phyloP scores from a whole-genome alignment of 2,888 invertebrate species.

The Hylaea fasciaria region DNA sequence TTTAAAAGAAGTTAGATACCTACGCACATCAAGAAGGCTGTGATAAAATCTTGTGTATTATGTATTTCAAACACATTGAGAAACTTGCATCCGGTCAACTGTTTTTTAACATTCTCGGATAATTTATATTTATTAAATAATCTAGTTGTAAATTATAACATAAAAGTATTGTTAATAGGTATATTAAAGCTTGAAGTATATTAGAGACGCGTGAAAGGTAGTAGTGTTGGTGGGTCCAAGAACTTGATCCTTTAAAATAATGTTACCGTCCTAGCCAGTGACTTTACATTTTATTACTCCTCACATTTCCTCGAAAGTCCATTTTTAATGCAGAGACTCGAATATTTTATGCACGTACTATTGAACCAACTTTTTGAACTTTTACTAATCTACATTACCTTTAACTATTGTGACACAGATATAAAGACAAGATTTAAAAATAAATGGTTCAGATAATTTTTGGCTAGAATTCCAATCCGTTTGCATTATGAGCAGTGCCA shows the following conservation, averaged over 20 bases:
- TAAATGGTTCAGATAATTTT: slow-evolving; percentile 1
- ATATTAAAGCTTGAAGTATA: slow-evolving; percentile 64
- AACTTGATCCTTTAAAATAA: slow-evolving; percentile 38
- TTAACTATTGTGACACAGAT: not conserved
- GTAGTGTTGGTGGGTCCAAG: slow-evolving; percentile 61
- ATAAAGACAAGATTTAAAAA: not conserved
- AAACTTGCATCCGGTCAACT: slow-evolving; percentile 68
- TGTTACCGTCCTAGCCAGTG: slow-evolving; percentile 77
- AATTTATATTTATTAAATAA: slow-evolving; percentile 56
- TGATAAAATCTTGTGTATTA: slow-evolving; percentile 70
- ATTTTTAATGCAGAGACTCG: slow-evolving; percentile 47
- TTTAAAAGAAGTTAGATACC: slow-evolving; percentile 40
- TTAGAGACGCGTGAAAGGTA: slow-evolving; percentile 63
- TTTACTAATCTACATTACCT: slow-evolving; percentile 9
- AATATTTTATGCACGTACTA: slow-evolving; percentile 36
- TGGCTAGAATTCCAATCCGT: slow-evolving; percentile 38
- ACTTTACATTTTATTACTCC: slow-evolving; percentile 41
- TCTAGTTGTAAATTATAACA: slow-evolving; percentile 70
- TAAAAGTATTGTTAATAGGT: slow-evolving; percentile 79
- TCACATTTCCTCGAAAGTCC: slow-evolving; percentile 40
- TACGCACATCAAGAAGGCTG: slow-evolving; percentile 81
- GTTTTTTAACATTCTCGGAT: slow-evolving; percentile 47
- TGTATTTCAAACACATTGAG: slow-evolving; percentile 42
- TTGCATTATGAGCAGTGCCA: slow-evolving; percentile 62
- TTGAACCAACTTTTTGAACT: slow-evolving; percentile 5